Conservation (phyloP, 2,888 invertebrate genomes). For the Tanaodytes sp. region DNA sequence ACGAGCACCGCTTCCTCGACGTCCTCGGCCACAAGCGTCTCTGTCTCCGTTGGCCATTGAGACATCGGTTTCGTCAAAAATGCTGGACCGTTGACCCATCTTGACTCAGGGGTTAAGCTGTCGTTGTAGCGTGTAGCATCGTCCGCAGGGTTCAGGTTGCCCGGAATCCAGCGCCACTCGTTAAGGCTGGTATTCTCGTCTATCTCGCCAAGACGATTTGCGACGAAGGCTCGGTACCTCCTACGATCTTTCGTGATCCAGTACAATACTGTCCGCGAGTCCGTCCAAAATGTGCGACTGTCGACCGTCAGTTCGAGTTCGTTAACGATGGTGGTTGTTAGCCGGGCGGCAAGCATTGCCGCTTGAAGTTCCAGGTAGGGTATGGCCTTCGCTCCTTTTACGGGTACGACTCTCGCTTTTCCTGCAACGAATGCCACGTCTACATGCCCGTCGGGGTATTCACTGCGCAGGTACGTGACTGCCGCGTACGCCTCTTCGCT, state of each 20-base stretch:
- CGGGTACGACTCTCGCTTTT: conserved; percentile 15
- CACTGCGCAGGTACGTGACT: conserved; percentile 8
- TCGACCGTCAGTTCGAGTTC: background rate
- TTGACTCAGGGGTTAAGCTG: background rate
- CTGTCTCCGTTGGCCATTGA: background rate
- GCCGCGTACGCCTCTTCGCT: conserved; percentile 18
- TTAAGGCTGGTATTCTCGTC: background rate
- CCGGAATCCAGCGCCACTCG: conserved; percentile 4
- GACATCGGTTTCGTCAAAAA: background rate
- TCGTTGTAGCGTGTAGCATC: background rate
- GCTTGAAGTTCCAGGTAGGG: conserved; percentile 24
- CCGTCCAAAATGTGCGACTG: background rate
- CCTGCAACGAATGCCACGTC: conserved; percentile 10
- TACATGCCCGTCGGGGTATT: background rate
- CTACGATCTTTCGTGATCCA: background rate
- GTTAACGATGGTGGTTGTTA: background rate
- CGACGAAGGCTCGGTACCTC: background rate
- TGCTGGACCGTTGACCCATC: background rate
- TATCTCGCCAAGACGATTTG: conserved; percentile 6
- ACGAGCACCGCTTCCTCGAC: too few species aligned
- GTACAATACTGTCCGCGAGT: background rate
- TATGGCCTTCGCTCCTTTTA: conserved; percentile 17
- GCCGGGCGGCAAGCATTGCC: conserved; percentile 1
- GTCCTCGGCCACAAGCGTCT: too few species aligned
- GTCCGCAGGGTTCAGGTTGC: background rate